Evolutionary conservation across 1,140 invertebrate genomes (phyloP), one percentile per base, ranked within the genome.

Genomic region (Choristoneura fumiferana): DNA sequence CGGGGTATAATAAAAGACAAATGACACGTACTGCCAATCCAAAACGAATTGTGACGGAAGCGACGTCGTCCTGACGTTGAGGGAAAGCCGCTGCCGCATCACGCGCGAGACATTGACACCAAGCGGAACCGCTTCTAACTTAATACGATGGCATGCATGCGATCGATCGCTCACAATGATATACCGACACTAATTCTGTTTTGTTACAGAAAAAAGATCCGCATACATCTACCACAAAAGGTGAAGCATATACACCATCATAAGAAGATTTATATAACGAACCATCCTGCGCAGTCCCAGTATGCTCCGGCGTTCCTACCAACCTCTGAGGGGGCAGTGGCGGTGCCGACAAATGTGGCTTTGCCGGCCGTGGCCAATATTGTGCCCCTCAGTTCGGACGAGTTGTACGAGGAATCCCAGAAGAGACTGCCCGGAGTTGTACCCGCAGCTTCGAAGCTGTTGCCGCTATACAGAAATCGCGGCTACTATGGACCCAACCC

Each of bases 231-330:
- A 81, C 89, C 89, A 73, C 87, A 90, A 77, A 88, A 87, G 64
- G 87, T 90, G 76, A 90, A 89, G 73, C 89, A 90, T 66, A 90
- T 90, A 73, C 89, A 89, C 67, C 89, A 90, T 64, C 87, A 89
- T 62, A 89, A 90, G 75, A 90, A 90, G 67, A 84, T 90, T 67
- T 89, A 89, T 40, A 90, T 90, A 58, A 90, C 87, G 36, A 83
- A 90, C 63, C 85, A 89, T 62, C 72, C 81, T 49, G 80, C 84
- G 36, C 58, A 81, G 52, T 79, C 85, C 12, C 86, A 89, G 43
- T 89, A 89, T 71, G 86, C 84, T 33, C 84, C 86, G 54, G 84
- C 84, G 4, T 89, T 72, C 54, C 70, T 89, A 72, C 77, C 84
- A 15, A 81, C 65, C 56, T 76, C 76, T 18, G 81, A 87, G 60